Base-by-base conservation (phyloP, 2,888 invertebrate species). In the Tipula lateralis region DNA sequence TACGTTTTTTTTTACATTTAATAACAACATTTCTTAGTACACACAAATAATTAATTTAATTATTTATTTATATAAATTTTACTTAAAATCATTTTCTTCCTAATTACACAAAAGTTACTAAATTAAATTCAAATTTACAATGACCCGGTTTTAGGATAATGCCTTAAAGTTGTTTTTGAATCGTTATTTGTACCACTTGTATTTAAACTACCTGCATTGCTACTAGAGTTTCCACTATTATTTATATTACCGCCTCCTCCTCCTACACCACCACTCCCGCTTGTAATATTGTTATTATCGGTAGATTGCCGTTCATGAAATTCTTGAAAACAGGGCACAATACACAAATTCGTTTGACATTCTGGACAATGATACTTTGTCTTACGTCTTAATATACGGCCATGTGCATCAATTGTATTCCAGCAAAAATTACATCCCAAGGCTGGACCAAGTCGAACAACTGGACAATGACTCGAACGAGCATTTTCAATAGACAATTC, bases 311-410 rank as follows among this genome's bases (percentile, higher is more conserved):
- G 92, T 88, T 95, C 95, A 88, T 96, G 95, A 88, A 94, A 96
- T 88, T 95, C 94, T 90, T 96, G 96, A 91, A 96, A 96, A 91
- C 96, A 96, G 66, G 96, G 96, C 86, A 96, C 96, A 88, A 96
- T 96, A 90, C 96, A 96, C 84, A 96, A 92, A 90, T 96, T 96
- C 86, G 95, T 95, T 90, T 95, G 95, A 89, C 96, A 96, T 89
- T 96, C 96, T 0, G 96, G 96, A 90, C 96, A 96, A 88, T 96
- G 96, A 90, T 96, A 96, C 89, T 96, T 96, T 0, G 96, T 96
- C 91, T 96, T 96, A 85, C 96, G 92, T 83, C 96, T 92, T 84
- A 96, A 91, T 87, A 96, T 96, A 86, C 96, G 91, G 44, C 96
- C 96, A 90, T 95, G 94, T 83, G 93, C 93, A 89, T 96, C 96